Conservation (phyloP, 1,140 invertebrate species). For the Platyscapa corneri region DNA sequence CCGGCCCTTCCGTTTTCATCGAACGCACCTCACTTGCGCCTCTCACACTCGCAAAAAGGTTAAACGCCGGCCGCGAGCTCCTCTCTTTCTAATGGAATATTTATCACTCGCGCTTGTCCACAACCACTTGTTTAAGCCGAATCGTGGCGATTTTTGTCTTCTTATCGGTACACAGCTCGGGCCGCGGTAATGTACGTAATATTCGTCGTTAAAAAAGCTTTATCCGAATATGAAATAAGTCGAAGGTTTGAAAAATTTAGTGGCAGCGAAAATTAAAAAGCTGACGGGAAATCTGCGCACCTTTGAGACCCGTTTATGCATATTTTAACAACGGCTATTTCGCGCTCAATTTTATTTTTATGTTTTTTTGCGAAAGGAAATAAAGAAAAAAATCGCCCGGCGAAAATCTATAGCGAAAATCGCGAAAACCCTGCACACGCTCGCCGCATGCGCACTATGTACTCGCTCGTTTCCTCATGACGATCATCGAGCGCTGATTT, state of each 20-base stretch:
- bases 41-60: too few relatives aligned
- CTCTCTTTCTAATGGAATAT: not conserved
- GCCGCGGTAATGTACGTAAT: not conserved
- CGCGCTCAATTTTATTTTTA: conserved; percentile 36
- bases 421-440: not conserved
- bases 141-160: not conserved
- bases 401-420: conserved; percentile 48
- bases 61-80: not conserved
- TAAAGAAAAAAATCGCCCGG: conserved; percentile 34
- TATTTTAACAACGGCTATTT: conserved; percentile 43
- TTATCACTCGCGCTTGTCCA: not conserved
- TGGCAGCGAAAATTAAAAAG: conserved; percentile 25
- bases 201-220: not conserved
- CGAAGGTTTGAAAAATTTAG: conserved; percentile 20
- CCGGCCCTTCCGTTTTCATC: too few relatives aligned
- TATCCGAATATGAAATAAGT: not conserved
- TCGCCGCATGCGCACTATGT: conserved; percentile 1
- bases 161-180: not conserved
- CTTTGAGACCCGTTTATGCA: conserved; percentile 47
- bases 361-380: conserved; percentile 30
- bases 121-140: conserved; percentile 19
- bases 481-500: conserved; percentile 49
- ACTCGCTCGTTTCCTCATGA: conserved; percentile 51
- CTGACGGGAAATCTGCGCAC: conserved; percentile 26
- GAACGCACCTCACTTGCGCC: too few relatives aligned